phyloP scores from a whole-genome alignment of 2,797 vertebrate species.

The Protosalanx chinensis region DNA sequence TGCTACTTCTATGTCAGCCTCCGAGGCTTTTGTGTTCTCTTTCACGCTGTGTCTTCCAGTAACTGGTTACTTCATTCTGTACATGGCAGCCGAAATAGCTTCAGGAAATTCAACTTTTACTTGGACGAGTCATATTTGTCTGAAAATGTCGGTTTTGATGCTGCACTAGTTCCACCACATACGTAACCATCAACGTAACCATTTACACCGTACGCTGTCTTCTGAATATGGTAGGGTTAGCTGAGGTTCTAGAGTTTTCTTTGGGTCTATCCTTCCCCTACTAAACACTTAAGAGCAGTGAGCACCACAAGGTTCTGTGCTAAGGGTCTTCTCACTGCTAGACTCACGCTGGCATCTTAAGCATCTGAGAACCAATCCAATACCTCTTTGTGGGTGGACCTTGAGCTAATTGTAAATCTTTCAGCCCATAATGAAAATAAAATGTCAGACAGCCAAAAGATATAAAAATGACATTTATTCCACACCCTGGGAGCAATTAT shows the following conservation, averaged over 20 bases:
- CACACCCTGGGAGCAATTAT: slow-evolving; percentile 50
- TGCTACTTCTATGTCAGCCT: slow-evolving; percentile 22
- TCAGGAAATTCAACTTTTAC: slow-evolving; percentile 12
- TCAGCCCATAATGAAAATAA: slow-evolving; percentile 64
- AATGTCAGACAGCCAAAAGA: slow-evolving; percentile 68
- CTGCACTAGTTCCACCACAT: not conserved
- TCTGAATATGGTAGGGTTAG: not conserved
- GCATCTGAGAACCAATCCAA: slow-evolving; percentile 52
- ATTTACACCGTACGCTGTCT: not conserved
- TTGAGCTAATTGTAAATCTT: slow-evolving; percentile 68
- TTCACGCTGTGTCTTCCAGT: slow-evolving; percentile 26
- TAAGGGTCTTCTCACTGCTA: slow-evolving; percentile 18
- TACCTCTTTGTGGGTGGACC: slow-evolving; percentile 53
- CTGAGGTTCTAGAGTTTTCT: slow-evolving; percentile 6
- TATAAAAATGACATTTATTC: slow-evolving; percentile 66
- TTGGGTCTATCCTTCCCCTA: not conserved
- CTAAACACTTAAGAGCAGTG: slow-evolving; percentile 4
- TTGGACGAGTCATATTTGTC: not conserved
- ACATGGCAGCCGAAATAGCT: slow-evolving; percentile 16
- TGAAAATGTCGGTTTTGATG: not conserved
- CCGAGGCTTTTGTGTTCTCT: slow-evolving; percentile 26
- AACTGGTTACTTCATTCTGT: slow-evolving; percentile 17
- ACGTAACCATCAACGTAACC: no score
- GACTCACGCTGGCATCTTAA: slow-evolving; percentile 32
- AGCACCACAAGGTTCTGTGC: not conserved